Evolutionary conservation across 2,888 invertebrate species (phyloP).

Genomic region (Dolichopus griseipennis): DNA sequence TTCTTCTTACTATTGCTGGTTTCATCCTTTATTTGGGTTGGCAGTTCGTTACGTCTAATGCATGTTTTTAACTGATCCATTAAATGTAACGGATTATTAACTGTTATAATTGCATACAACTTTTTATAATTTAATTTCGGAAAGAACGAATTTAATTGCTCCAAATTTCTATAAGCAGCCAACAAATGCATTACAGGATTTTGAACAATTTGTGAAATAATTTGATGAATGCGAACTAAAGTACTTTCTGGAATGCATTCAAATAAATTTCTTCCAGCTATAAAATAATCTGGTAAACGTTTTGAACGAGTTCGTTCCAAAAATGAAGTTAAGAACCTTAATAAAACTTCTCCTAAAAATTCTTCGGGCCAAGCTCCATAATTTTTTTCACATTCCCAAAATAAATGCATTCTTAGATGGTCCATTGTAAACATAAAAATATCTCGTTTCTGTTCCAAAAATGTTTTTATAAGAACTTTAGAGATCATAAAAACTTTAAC

Average conservation of each 20-base stretch:
- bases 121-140: constrained; percentile 53
- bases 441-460: constrained; percentile 54
- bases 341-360: constrained; percentile 58
- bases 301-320: constrained; percentile 54
- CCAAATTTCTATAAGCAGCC: constrained; percentile 58
- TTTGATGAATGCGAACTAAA: constrained; percentile 55
- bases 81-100: constrained; percentile 46
- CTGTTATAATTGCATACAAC: constrained; percentile 48
- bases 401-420: constrained; percentile 64
- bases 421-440: constrained; percentile 56
- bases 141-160: constrained; percentile 55
- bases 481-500: constrained; percentile 61
- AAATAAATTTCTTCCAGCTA: constrained; percentile 62
- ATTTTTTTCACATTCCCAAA: constrained; percentile 69
- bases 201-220: constrained; percentile 58
- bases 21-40: neutral
- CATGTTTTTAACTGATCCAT: constrained; percentile 12
- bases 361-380: constrained; percentile 66
- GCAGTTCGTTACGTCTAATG: constrained; percentile 15
- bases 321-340: constrained; percentile 54
- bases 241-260: constrained; percentile 58
- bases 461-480: constrained; percentile 61
- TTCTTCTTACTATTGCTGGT: neutral
- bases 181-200: constrained; percentile 64
- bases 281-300: constrained; percentile 63